phyloP scores from a whole-genome alignment of 2,888 invertebrate species.

The Drosophila gaucha region DNA sequence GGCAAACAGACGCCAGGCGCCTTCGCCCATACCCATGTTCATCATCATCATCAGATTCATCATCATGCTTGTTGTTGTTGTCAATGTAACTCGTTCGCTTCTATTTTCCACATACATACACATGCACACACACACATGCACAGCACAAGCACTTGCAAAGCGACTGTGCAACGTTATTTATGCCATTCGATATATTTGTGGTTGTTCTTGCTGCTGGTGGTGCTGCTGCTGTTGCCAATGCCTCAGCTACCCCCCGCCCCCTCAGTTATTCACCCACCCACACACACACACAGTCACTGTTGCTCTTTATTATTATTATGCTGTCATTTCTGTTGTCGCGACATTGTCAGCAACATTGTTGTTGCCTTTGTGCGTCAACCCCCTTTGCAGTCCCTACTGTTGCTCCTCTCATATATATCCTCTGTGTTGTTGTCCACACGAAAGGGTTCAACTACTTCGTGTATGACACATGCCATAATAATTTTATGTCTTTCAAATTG shows the following conservation, averaged over 20 bases:
- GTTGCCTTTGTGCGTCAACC: slow-evolving; percentile 23
- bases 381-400: neutral
- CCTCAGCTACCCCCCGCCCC: slow-evolving; percentile 12
- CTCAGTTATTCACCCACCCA: neutral
- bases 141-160: slow-evolving; percentile 8
- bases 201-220: slow-evolving; percentile 30
- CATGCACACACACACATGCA: slow-evolving; percentile 9
- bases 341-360: slow-evolving; percentile 71
- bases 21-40: slow-evolving; percentile 61
- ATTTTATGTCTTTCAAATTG: slow-evolving; percentile 57
- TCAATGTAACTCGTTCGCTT: slow-evolving; percentile 50
- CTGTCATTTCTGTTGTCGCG: slow-evolving; percentile 78
- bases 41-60: slow-evolving; percentile 40
- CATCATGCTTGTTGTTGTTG: slow-evolving; percentile 27
- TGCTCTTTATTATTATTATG: slow-evolving; percentile 74
- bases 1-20: slow-evolving; percentile 72
- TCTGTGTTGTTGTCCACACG: slow-evolving; percentile 1
- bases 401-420: neutral
- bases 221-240: slow-evolving; percentile 18
- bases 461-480: slow-evolving; percentile 53
- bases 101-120: slow-evolving; percentile 10
- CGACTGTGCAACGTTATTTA: slow-evolving; percentile 62
- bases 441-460: slow-evolving; percentile 50
- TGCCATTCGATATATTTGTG: slow-evolving; percentile 69
- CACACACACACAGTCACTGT: slow-evolving; percentile 3